Conservation (phyloP, 2,888 invertebrate genomes). For the Drosophila percnosoma region DNA sequence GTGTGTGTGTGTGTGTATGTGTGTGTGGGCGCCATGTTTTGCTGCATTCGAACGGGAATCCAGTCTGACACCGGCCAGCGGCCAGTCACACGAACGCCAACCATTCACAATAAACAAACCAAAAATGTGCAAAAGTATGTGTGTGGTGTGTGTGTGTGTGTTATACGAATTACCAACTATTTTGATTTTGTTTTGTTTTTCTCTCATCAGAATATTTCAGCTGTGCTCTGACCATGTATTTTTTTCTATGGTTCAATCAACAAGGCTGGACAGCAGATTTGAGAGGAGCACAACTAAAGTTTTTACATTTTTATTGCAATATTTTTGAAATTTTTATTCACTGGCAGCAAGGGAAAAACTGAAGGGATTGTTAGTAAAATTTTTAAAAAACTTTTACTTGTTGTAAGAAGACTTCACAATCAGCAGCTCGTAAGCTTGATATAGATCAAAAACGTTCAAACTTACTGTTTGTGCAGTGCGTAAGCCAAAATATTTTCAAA, state of each 20-base stretch:
- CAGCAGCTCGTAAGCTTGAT: not conserved
- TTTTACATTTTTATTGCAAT: slow-evolving; percentile 12
- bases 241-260: slow-evolving; percentile 1
- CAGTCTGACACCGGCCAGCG: slow-evolving; percentile 27
- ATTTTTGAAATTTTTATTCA: not conserved
- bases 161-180: not conserved
- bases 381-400: not conserved
- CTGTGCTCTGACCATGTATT: not conserved
- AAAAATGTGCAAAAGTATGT: not conserved
- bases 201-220: not conserved
- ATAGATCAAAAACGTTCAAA: not conserved
- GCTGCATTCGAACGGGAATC: slow-evolving; percentile 54
- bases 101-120: slow-evolving; percentile 5
- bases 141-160: not conserved
- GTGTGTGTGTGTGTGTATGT: slow-evolving; percentile 3
- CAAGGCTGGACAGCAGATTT: not conserved
- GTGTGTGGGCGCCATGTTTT: slow-evolving; percentile 55
- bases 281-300: not conserved
- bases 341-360: not conserved
- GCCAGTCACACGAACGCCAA: slow-evolving; percentile 28
- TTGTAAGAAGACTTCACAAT: not conserved
- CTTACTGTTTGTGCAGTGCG: not conserved
- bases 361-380: not conserved
- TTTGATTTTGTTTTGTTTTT: not conserved
- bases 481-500: not conserved